Evolutionary conservation across 1,140 invertebrate genomes (phyloP).

Genomic region (Drosophila lacertosa): DNA sequence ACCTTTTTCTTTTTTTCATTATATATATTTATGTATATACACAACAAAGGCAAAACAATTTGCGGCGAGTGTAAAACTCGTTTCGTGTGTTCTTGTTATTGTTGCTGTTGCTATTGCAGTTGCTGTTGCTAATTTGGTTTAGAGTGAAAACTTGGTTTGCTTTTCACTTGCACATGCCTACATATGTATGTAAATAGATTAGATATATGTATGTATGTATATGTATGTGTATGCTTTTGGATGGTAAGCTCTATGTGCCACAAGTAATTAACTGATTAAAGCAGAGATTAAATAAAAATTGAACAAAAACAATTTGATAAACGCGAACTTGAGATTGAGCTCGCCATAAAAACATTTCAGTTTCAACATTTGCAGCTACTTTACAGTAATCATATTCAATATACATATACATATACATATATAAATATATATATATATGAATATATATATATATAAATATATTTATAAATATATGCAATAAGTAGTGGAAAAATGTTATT

Average conservation of each 20-base stretch:
- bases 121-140: slow-evolving; percentile 29
- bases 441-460: slow-evolving; percentile 1
- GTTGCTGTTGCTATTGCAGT: neutral
- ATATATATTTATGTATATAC: slow-evolving; percentile 37
- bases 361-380: slow-evolving; percentile 39
- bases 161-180: slow-evolving; percentile 47
- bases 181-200: slow-evolving; percentile 33
- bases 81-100: slow-evolving; percentile 2
- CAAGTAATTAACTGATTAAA: slow-evolving; percentile 44
- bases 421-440: slow-evolving; percentile 1
- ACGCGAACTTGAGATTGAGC: slow-evolving; percentile 9
- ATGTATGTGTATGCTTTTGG: slow-evolving; percentile 23
- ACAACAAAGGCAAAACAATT: slow-evolving; percentile 63
- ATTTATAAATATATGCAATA: slow-evolving; percentile 33
- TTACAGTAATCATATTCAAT: slow-evolving; percentile 39
- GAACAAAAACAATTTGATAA: slow-evolving; percentile 30
- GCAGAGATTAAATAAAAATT: slow-evolving; percentile 44
- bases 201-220: slow-evolving; percentile 26
- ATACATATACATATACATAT: slow-evolving; percentile 13
- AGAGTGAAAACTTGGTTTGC: slow-evolving; percentile 49
- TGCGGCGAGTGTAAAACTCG: slow-evolving; percentile 36
- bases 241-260: slow-evolving; percentile 46
- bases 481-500: slow-evolving; percentile 45
- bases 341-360: slow-evolving; percentile 36
- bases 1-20: slow-evolving; percentile 37